These are phyloP conservation scores for Pavo muticus DNA, from an alignment of 2,113 vertebrate genomes.

Conservation along the genomic window DNA sequence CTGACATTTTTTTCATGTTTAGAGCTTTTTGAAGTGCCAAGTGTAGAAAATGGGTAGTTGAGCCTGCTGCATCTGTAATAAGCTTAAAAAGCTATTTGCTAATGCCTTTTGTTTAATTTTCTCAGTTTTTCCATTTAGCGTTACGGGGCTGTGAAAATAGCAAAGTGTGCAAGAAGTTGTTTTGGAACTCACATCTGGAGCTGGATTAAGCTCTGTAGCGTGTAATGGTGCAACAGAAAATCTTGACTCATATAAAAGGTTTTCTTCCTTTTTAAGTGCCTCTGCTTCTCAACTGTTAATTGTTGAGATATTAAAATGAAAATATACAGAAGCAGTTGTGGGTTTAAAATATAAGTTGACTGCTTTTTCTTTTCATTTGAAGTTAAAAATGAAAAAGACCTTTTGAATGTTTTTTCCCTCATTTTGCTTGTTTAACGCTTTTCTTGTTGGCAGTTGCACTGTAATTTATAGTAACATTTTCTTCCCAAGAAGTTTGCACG, in stretches of 20 bases:
- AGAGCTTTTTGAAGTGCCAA: neutral
- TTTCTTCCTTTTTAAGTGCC: neutral
- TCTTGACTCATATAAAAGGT: neutral
- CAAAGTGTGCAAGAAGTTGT: neutral
- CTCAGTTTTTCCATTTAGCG: neutral
- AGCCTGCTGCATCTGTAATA: neutral
- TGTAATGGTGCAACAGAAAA: neutral
- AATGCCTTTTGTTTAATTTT: neutral
- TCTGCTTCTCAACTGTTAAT: neutral
- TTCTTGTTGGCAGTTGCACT: neutral
- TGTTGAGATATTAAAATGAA: neutral
- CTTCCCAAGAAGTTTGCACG: neutral
- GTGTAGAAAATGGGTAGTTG: neutral
- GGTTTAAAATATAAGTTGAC: neutral
- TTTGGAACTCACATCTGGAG: neutral
- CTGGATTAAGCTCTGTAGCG: neutral
- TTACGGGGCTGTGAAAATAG: neutral
- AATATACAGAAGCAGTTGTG: neutral
- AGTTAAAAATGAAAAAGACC: neutral
- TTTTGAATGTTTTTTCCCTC: neutral
- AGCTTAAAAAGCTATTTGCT: constrained; percentile 1
- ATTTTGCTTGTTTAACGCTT: neutral
- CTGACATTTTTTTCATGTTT: neutral
- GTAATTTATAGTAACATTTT: neutral
- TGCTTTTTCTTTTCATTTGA: neutral